Conservation (phyloP, 92 coral and sea anemone genomes). For the Palythoa grandiflora region DNA sequence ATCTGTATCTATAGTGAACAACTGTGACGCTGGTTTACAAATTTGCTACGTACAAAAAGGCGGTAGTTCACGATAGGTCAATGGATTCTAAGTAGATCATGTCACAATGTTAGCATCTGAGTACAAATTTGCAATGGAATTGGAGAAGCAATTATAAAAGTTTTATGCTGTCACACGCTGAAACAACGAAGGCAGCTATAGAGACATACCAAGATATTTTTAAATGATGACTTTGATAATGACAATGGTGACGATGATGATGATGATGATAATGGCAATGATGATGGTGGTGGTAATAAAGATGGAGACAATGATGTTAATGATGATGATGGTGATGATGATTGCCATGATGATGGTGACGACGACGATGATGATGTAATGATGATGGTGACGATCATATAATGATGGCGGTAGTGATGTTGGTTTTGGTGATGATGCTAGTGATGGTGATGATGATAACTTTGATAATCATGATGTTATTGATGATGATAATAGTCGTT, state of each 20-base stretch:
- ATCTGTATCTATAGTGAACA: too few species aligned
- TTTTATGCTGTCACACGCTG: too few species aligned
- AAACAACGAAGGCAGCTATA: too few species aligned
- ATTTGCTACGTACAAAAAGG: too few species aligned
- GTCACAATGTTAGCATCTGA: too few species aligned
- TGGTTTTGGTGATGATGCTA: neutral
- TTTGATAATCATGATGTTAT: neutral
- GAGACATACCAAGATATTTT: too few species aligned
- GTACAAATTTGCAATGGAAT: too few species aligned
- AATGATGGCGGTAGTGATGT: neutral
- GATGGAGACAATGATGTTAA: neutral
- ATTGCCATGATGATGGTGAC: neutral
- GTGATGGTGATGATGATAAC: neutral
- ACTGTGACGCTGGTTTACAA: too few species aligned
- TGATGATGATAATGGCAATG: neutral
- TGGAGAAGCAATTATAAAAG: too few species aligned
- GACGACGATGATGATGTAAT: neutral
- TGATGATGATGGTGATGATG: neutral
- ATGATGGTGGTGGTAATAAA: neutral
- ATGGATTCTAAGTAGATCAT: too few species aligned
- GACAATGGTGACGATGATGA: neutral
- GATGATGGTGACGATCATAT: too few species aligned
- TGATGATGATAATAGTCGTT: neutral
- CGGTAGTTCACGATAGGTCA: too few species aligned
- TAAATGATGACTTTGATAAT: neutral